These are phyloP conservation scores for Hetaerina americana DNA, from an alignment of 1,140 invertebrate genomes.

Conservation along the genomic window DNA sequence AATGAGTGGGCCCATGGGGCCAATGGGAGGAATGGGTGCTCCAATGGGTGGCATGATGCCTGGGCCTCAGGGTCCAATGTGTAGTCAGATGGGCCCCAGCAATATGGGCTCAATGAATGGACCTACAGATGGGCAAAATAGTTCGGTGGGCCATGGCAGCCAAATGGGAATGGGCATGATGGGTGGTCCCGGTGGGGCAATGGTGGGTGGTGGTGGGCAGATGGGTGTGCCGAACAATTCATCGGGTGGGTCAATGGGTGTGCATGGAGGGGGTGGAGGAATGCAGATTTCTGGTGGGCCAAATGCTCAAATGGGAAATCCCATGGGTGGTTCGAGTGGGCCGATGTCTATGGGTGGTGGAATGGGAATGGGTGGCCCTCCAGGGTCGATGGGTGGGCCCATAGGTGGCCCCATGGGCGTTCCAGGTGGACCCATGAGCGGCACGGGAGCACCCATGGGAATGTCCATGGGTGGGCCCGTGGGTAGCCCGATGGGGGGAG, in stretches of 20 bases:
- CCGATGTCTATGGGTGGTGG: conserved; percentile 23
- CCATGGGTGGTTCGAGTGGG: conserved; percentile 22
- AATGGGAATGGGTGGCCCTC: conserved; percentile 24
- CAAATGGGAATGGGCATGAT: background rate
- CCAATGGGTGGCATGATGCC: conserved; percentile 22
- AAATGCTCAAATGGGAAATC: conserved; percentile 1
- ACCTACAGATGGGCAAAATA: background rate
- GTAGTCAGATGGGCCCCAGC: conserved; percentile 16
- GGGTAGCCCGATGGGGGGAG: background rate
- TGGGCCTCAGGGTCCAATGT: conserved; percentile 16
- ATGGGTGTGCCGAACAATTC: background rate
- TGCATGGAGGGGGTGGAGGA: background rate
- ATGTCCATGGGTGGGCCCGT: background rate
- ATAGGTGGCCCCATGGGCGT: conserved; percentile 25
- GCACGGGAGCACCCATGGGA: conserved; percentile 23
- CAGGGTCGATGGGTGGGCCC: conserved; percentile 30
- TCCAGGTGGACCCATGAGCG: conserved; percentile 37
- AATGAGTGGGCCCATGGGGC: conserved; percentile 19
- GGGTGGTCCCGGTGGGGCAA: background rate
- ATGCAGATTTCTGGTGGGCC: background rate
- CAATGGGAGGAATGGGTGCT: conserved; percentile 22
- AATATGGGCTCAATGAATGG: background rate
- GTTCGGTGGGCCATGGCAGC: background rate
- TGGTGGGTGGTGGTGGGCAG: background rate
- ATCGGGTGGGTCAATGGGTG: background rate